Evolutionary conservation across 2,888 invertebrate species (phyloP).

Genomic region (Epinotia demarniana): DNA sequence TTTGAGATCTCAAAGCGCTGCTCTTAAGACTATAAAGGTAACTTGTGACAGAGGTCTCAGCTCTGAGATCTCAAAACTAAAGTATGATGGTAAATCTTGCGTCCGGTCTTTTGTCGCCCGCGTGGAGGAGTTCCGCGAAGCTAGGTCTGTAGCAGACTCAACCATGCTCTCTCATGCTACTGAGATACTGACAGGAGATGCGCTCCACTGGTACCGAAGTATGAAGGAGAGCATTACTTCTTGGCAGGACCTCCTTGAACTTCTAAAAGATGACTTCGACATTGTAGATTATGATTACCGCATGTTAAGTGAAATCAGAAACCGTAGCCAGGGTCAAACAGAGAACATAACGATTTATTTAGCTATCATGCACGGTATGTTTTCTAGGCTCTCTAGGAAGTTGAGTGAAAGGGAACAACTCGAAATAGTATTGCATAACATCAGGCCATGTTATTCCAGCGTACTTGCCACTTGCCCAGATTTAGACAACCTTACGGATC

Average conservation of each 20-base stretch:
- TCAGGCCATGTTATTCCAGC: no score
- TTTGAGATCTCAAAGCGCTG: no score
- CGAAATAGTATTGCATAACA: no score
- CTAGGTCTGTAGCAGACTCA: background rate
- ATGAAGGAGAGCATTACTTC: background rate
- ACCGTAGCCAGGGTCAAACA: background rate
- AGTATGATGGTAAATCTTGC: constrained; percentile 15
- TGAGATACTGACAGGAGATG: background rate
- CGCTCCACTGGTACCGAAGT: constrained; percentile 22
- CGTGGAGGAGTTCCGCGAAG: background rate
- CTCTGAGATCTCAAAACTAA: background rate
- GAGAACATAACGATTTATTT: constrained; percentile 44
- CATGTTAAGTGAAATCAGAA: background rate
- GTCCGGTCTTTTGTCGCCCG: constrained; percentile 2
- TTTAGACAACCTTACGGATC: no score
- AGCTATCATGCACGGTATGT: background rate
- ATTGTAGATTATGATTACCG: background rate
- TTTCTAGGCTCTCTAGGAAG: no score
- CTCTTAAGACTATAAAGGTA: background rate
- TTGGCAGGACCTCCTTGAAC: background rate
- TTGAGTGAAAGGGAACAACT: no score
- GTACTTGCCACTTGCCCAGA: no score
- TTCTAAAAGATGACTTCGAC: constrained; percentile 7
- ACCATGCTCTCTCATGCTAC: background rate
- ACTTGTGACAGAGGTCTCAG: background rate